A percentile compares a stretch with the other conserved stretches of the same genome.
Conservation (phyloP, 1,140 invertebrate species). For the Ostrea edulis region DNA sequence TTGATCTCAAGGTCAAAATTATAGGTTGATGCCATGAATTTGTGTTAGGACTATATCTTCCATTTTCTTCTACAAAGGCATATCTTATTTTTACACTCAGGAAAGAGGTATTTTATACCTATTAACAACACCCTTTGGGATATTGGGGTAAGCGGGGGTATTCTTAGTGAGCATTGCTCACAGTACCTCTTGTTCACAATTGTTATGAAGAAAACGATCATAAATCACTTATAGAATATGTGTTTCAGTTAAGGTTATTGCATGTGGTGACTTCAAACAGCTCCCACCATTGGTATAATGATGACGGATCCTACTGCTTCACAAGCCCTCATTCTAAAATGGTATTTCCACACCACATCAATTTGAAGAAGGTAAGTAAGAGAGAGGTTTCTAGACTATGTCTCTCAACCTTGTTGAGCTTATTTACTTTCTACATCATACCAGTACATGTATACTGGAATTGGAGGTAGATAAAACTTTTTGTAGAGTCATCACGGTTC, state of each 20-base stretch:
- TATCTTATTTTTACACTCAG: too few relatives aligned
- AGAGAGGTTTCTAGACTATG: background rate
- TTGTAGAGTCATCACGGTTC: background rate
- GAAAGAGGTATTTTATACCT: too few relatives aligned
- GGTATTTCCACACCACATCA: conserved; percentile 23
- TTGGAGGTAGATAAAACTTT: background rate
- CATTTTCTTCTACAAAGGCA: too few relatives aligned
- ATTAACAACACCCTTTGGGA: too few relatives aligned
- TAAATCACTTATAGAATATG: too few relatives aligned
- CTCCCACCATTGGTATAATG: conserved; percentile 9
- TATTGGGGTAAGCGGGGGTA: too few relatives aligned
- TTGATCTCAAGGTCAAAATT: too few relatives aligned
- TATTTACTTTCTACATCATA: background rate
- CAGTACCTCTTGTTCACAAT: too few relatives aligned
- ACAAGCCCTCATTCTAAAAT: background rate
- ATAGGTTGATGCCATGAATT: too few relatives aligned
- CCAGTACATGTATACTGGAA: background rate
- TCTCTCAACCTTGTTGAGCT: background rate
- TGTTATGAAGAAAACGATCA: too few relatives aligned
- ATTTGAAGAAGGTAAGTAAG: conserved; percentile 25
- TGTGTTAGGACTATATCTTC: too few relatives aligned
- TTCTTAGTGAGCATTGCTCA: too few relatives aligned
- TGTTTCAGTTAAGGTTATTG: background rate
- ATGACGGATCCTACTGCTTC: conserved; percentile 14
- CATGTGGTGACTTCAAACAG: conserved; percentile 24